Evolutionary conservation across 1,140 invertebrate genomes (phyloP).

Genomic region (Hestina assimilis): DNA sequence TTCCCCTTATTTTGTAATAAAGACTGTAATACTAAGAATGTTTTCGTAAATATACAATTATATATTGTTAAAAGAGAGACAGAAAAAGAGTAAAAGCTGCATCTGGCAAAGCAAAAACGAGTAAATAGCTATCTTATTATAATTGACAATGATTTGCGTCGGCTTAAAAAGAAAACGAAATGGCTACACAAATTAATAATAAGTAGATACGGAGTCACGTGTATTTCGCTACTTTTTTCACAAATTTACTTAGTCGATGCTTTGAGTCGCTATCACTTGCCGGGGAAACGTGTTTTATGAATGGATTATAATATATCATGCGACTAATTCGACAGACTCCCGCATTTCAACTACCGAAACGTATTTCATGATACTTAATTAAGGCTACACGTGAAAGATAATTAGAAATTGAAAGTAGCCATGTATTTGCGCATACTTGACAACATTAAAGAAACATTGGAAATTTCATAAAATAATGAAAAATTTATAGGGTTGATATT

Average conservation of each 20-base stretch:
- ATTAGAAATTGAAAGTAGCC: constrained; percentile 21
- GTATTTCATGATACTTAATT: constrained; percentile 24
- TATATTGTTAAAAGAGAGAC: not conserved
- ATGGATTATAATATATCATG: constrained; percentile 39
- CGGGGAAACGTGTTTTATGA: constrained; percentile 38
- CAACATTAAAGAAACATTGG: too few species aligned
- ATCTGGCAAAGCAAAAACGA: constrained; percentile 4
- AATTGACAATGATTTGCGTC: constrained; percentile 26
- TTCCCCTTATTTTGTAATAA: too few species aligned
- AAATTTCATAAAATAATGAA: too few species aligned
- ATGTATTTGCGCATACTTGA: not conserved
- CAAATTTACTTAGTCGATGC: constrained; percentile 27
- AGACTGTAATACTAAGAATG: too few species aligned
- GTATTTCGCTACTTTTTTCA: constrained; percentile 39
- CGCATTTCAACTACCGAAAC: constrained; percentile 4
- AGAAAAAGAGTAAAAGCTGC: not conserved
- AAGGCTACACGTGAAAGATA: constrained; percentile 9
- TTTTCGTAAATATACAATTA: too few species aligned
- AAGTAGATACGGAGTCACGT: constrained; percentile 43
- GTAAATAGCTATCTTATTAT: constrained; percentile 27
- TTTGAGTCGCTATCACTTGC: constrained; percentile 44
- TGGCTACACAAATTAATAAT: constrained; percentile 42
- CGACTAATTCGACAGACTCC: constrained; percentile 1
- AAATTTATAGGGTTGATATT: too few species aligned
- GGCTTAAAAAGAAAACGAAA: constrained; percentile 41